Conservation (phyloP, 2,113 vertebrate species). For the Rhizomys pruinosus region DNA sequence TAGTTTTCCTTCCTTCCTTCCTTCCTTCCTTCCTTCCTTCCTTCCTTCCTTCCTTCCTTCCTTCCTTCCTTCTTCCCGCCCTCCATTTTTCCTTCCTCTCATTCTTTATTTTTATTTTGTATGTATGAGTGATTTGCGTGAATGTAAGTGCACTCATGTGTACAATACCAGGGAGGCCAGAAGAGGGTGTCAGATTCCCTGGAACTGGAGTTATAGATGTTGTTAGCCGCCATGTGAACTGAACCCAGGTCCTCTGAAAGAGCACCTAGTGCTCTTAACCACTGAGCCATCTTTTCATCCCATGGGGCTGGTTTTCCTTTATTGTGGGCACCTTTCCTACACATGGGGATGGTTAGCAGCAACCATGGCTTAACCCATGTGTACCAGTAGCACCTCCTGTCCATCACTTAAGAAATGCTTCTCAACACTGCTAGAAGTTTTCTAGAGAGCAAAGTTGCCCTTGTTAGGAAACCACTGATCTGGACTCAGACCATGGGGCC, state of each 20-base stretch:
- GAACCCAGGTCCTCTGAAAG: too few species aligned
- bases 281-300: too few species aligned
- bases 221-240: too few species aligned
- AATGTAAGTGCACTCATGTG: too few species aligned
- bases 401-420: background rate
- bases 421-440: background rate
- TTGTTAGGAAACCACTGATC: background rate
- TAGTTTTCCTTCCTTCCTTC: background rate
- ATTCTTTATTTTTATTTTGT: too few species aligned
- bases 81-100: too few species aligned
- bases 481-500: background rate
- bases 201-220: too few species aligned
- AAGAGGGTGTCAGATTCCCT: too few species aligned
- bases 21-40: background rate
- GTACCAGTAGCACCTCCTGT: background rate
- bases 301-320: background rate
- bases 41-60: too few species aligned
- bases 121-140: background rate
- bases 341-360: background rate
- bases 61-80: too few species aligned
- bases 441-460: background rate
- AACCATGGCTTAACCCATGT: background rate
- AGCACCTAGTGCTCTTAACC: too few species aligned
- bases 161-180: too few species aligned
- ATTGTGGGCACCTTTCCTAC: background rate